Evolutionary conservation across 2,888 invertebrate genomes (phyloP).

Genomic region (Cryptocheilus praepositus): DNA sequence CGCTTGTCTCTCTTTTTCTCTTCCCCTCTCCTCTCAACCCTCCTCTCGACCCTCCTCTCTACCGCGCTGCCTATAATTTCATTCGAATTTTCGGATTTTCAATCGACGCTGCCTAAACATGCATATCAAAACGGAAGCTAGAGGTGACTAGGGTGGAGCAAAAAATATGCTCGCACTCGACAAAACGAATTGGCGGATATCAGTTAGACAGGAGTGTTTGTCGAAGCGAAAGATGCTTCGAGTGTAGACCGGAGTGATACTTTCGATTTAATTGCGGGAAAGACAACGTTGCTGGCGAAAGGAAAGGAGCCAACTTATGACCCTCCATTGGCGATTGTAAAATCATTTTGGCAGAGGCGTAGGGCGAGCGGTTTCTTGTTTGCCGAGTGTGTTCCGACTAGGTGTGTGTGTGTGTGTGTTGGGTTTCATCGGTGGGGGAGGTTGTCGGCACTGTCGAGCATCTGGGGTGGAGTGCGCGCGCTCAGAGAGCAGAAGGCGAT

Average conservation of each 20-base stretch:
- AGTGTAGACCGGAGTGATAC: not conserved
- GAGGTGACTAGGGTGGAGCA: no score
- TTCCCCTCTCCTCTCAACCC: no score
- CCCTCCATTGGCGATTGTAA: slow-evolving; percentile 13
- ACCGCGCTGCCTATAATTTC: no score
- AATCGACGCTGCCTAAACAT: no score
- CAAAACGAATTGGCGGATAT: no score
- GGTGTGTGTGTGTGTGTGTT: slow-evolving; percentile 22
- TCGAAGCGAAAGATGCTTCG: no score
- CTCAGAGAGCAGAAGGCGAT: slow-evolving; percentile 17
- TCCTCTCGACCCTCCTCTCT: no score
- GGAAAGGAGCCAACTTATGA: no score
- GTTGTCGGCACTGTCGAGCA: slow-evolving; percentile 56
- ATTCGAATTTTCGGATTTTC: no score
- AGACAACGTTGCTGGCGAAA: not conserved
- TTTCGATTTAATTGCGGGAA: not conserved
- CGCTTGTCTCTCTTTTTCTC: slow-evolving; percentile 1
- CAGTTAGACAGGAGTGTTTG: no score
- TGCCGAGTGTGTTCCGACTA: slow-evolving; percentile 41
- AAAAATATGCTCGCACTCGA: no score
- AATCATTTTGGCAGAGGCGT: slow-evolving; percentile 24
- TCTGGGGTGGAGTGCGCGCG: slow-evolving; percentile 58
- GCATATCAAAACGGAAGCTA: no score
- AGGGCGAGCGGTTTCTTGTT: slow-evolving; percentile 19
- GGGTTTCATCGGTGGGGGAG: slow-evolving; percentile 35